Base-by-base conservation (phyloP, 1,140 invertebrate genomes). In the Caenorhabditis tropicalis region DNA sequence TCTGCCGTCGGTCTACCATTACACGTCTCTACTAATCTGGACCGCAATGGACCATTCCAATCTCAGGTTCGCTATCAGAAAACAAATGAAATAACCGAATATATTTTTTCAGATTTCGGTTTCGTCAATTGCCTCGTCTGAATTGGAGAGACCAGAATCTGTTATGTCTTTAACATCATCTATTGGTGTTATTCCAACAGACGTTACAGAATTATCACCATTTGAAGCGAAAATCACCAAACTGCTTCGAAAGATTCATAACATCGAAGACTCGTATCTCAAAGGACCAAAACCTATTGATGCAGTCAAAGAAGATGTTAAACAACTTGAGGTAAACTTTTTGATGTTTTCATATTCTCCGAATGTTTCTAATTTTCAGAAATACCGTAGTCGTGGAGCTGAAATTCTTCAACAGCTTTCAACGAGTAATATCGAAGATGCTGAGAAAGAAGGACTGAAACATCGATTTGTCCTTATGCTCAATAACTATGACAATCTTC, bases 221-320 rank as follows among this genome's bases (percentile, higher is more conserved):
- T 81, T 51, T 24, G 79, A 56, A 81, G 79, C 46, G 12, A 81
- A 81, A 19, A 49, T 49, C 51, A 49, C 46, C 46, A 56, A 49
- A 33, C 27, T 70, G 58, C 43, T 65, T 74, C 60, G 31, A 82
- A 60, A 82, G 29, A 56, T 82, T 29, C 36, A 82, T 60, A 58
- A 33, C 58, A 48, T 74, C 60, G 21, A 82, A 36, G 82, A 82
- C 46, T 53, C 46, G 56, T 82, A 82, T 49, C 60, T 82, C 15
- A 65, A 65, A 31, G 83, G 83, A 56, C 83, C 83, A 56, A 84
- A 84, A 56, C 48, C 65, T 15, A n/a, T 84, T 16, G 43, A 49
- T 80, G 27, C 49, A 39, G 83, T 51, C 33, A 39, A n/a, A 39
- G 36, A 56, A 21, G 83, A 84, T 84, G 39, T 84, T n/a, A 65